Conservation (phyloP, 2,888 invertebrate genomes). For the Malacosoma neustria region DNA sequence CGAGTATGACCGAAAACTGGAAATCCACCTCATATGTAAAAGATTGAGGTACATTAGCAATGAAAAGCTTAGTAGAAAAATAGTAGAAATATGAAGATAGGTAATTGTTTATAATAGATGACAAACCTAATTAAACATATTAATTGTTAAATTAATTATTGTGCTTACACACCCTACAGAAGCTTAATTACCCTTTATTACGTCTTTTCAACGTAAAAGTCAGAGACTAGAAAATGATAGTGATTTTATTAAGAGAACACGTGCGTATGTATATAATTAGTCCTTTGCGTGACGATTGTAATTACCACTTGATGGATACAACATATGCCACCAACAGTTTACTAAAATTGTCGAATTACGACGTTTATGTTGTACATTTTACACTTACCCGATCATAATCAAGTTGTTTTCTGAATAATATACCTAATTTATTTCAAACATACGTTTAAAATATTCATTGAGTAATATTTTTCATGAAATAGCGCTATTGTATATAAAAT, state of each 20-base stretch:
- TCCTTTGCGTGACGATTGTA: slow-evolving; percentile 52
- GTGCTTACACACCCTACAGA: not conserved
- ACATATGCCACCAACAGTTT: slow-evolving; percentile 40
- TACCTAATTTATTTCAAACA: slow-evolving; percentile 14
- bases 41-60: too few relatives aligned
- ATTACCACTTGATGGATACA: slow-evolving; percentile 47
- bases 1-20: too few relatives aligned
- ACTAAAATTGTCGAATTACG: slow-evolving; percentile 54
- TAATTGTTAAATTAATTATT: slow-evolving; percentile 17
- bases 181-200: not conserved
- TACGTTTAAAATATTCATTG: slow-evolving; percentile 4
- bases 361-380: slow-evolving; percentile 24
- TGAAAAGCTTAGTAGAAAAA: too few relatives aligned
- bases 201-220: slow-evolving; percentile 2
- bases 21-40: too few relatives aligned
- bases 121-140: slow-evolving; percentile 18
- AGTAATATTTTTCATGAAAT: not conserved
- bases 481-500: slow-evolving; percentile 5
- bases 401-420: slow-evolving; percentile 23
- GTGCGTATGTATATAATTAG: slow-evolving; percentile 43
- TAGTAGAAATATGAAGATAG: too few relatives aligned
- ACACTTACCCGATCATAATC: slow-evolving; percentile 23
- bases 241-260: slow-evolving; percentile 23
- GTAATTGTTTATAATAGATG: too few relatives aligned
- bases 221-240: slow-evolving; percentile 22